Conservation (phyloP, 1,140 invertebrate species). For the Fopius arisanus region DNA sequence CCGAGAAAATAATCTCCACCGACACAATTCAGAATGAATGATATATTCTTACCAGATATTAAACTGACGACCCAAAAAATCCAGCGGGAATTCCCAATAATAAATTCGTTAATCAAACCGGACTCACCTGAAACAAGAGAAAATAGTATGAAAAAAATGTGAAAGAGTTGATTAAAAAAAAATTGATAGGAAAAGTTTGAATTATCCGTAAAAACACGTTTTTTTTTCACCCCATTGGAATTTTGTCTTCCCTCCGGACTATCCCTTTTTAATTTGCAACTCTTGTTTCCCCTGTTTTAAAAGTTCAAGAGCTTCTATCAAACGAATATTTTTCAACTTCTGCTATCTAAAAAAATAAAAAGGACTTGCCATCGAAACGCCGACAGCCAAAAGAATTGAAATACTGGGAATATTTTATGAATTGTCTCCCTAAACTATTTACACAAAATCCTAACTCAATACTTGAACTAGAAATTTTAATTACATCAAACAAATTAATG, state of each 20-base stretch:
- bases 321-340: neutral
- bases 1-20: neutral
- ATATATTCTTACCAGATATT: neutral
- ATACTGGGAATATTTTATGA: too few species aligned
- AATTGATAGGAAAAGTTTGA: neutral
- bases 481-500: too few species aligned
- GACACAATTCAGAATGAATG: neutral
- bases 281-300: neutral
- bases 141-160: too few species aligned
- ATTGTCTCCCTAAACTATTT: too few species aligned
- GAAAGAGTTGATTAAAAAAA: neutral
- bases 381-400: too few species aligned
- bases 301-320: neutral
- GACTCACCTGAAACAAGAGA: too few species aligned
- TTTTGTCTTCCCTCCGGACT: neutral
- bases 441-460: too few species aligned
- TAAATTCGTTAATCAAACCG: neutral
- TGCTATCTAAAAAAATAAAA: neutral
- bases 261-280: neutral
- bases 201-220: neutral
- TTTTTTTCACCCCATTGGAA: neutral
- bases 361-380: too few species aligned
- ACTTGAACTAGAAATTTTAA: too few species aligned
- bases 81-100: neutral
- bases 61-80: neutral